These are phyloP conservation scores for Nibea coibor DNA, from an alignment of 2,113 vertebrate genomes.

Conservation along the genomic window DNA sequence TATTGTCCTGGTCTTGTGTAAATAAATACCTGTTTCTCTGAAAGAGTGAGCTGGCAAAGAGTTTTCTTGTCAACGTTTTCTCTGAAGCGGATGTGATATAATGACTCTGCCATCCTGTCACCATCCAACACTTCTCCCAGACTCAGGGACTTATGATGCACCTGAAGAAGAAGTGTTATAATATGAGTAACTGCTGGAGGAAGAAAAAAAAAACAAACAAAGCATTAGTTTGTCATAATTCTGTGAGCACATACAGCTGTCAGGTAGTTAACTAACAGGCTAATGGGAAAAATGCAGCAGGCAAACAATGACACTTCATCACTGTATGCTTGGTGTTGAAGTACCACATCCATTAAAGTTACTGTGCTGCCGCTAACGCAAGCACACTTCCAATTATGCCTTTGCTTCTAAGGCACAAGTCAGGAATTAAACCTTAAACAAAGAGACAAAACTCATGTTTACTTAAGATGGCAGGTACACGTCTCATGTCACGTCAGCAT, in stretches of 20 bases:
- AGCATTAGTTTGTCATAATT: background rate
- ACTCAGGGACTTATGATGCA: slow-evolving; percentile 91
- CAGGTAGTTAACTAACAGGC: background rate
- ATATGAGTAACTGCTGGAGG: background rate
- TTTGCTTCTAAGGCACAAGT: background rate
- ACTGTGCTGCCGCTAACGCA: background rate
- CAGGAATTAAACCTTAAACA: background rate
- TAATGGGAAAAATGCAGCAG: background rate
- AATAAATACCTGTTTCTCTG: slow-evolving; percentile 81
- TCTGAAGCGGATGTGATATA: slow-evolving; percentile 88
- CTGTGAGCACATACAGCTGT: background rate
- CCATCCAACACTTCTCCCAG: slow-evolving; percentile 93
- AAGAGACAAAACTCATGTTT: background rate
- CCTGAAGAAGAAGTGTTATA: slow-evolving; percentile 62
- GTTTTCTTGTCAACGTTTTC: slow-evolving; percentile 85
- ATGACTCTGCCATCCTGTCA: slow-evolving; percentile 92
- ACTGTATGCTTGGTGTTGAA: background rate
- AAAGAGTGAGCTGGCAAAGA: slow-evolving; percentile 88
- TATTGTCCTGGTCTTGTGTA: background rate
- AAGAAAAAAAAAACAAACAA: background rate
- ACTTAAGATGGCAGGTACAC: too few species aligned
- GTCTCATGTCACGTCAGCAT: background rate
- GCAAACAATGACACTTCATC: background rate
- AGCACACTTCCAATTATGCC: background rate
- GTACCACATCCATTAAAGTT: background rate